A percentile compares a stretch with the other conserved stretches of the same genome.
These are phyloP conservation scores for Pediacus dermestoides DNA, from an alignment of 2,888 invertebrate genomes.

Conservation along the genomic window DNA sequence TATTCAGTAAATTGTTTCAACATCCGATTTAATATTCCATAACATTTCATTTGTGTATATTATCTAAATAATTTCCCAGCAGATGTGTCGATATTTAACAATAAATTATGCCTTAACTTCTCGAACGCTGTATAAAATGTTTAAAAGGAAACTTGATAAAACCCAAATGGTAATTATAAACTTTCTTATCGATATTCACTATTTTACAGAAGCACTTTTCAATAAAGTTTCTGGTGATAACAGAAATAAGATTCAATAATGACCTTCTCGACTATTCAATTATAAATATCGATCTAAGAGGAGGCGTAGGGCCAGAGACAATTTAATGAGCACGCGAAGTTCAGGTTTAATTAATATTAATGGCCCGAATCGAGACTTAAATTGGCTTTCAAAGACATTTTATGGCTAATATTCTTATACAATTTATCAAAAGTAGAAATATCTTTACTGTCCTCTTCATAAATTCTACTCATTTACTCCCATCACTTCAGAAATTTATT, in stretches of 20 bases:
- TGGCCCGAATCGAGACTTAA: constrained; percentile 32
- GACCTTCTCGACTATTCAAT: constrained; percentile 35
- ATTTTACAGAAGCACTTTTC: constrained; percentile 10
- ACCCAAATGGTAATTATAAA: constrained; percentile 18
- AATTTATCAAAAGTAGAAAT: constrained; percentile 20
- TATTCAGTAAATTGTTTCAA: too few relatives aligned
- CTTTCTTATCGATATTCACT: constrained; percentile 11
- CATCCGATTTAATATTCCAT: too few relatives aligned
- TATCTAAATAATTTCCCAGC: too few relatives aligned
- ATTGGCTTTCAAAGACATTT: constrained; percentile 37
- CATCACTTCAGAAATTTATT: too few relatives aligned
- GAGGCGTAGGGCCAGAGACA: constrained; percentile 28
- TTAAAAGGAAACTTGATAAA: too few relatives aligned
- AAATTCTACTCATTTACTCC: constrained; percentile 2
- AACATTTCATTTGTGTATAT: too few relatives aligned
- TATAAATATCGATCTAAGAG: constrained; percentile 33
- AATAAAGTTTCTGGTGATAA: constrained; percentile 20
- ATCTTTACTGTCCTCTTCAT: constrained; percentile 8
- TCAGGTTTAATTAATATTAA: constrained; percentile 39
- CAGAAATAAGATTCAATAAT: constrained; percentile 36
- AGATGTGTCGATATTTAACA: too few relatives aligned
- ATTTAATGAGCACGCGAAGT: constrained; percentile 35
- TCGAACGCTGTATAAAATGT: too few relatives aligned
- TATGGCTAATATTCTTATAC: constrained; percentile 33
- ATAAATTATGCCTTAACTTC: too few relatives aligned